A percentile compares a stretch with the other conserved stretches of the same genome.
Evolutionary conservation across 2,797 vertebrate species (phyloP).

Genomic region (Botia almorhae): DNA sequence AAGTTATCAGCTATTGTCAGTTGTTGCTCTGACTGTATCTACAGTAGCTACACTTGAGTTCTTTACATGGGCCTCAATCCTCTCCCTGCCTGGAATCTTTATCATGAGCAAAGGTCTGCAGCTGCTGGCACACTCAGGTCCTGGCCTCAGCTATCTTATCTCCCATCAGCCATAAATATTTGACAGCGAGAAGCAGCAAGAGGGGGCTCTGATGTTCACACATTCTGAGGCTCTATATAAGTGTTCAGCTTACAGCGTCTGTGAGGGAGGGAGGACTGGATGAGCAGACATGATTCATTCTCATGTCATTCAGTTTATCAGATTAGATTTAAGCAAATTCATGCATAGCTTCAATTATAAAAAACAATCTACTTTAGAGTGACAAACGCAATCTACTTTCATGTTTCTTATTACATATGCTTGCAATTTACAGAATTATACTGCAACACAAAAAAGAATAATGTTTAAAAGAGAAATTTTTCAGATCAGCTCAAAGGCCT

Average conservation of each 20-base stretch:
- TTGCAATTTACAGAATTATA: not conserved
- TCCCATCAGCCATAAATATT: slow-evolving; percentile 84
- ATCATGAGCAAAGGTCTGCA: slow-evolving; percentile 84
- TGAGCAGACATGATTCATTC: not conserved
- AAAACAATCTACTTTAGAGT: not conserved
- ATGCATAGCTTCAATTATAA: slow-evolving; percentile 31
- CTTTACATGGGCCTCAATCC: slow-evolving; percentile 43
- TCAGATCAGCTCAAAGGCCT: too few relatives aligned
- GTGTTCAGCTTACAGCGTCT: slow-evolving; percentile 57
- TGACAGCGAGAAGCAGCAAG: slow-evolving; percentile 68
- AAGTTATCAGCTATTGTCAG: not conserved
- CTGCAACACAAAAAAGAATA: not conserved
- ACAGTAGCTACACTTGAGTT: slow-evolving; percentile 55
- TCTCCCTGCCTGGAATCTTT: slow-evolving; percentile 73
- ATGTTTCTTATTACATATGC: not conserved
- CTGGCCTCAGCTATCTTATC: slow-evolving; percentile 80
- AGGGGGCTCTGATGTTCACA: slow-evolving; percentile 62
- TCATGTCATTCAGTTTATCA: slow-evolving; percentile 5
- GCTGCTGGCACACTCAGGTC: slow-evolving; percentile 81
- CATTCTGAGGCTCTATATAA: slow-evolving; percentile 59
- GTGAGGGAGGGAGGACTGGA: slow-evolving; percentile 5
- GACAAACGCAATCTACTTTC: not conserved
- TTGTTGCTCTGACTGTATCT: not conserved
- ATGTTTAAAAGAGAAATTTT: not conserved
- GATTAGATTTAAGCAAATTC: slow-evolving; percentile 2